Evolutionary conservation across 2,113 vertebrate genomes (phyloP), one percentile per base, ranked within the genome.

Genomic region (Esox niger): DNA sequence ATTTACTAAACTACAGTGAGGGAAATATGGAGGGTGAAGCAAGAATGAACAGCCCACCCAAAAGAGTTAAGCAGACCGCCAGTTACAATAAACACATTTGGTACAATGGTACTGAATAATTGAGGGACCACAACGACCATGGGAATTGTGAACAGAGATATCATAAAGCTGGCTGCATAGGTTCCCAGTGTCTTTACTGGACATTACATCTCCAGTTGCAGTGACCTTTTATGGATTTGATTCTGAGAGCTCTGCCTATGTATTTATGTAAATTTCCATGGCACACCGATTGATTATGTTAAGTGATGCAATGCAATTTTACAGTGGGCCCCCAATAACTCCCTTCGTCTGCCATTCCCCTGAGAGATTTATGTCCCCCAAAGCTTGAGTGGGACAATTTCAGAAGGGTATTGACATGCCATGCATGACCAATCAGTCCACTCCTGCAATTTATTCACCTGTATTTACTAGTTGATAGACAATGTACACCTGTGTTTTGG

Each of bases 271-370:
- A 86, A 86, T 81, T 82, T 90, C 82, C 80, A 73, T 86, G 85
- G 80, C 73, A 78, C 76, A 80, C 84, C 89, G 87, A 90, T 90
- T 91, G 90, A 92, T 92, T 91, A 89, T 90, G 87, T 82, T 88
- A 90, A 92, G 88, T 91, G 81, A 90, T 85, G 85, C 84, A 78
- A 80, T 87, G 85, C 82, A 82, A 81, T 83, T 82, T 86, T 83
- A 84, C 69, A 75, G 72, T 80, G 82, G 73, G 25, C 77, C 73
- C 77, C 78, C 88, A 84, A 85, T 90, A 88, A 87, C 83, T 88
- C 78, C 57, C 57, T 77, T 82, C 79, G 76, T 73, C 70, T 71
- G 56, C 79, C 82, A 78, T 77, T 80, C 73, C 17, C 59, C 73
- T 25, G 65, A 69, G 71, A 43, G 87, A 91, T 90, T 91, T 88